phyloP scores from a whole-genome alignment of 2,888 invertebrate genomes.

The Protodeltote pygarga region DNA sequence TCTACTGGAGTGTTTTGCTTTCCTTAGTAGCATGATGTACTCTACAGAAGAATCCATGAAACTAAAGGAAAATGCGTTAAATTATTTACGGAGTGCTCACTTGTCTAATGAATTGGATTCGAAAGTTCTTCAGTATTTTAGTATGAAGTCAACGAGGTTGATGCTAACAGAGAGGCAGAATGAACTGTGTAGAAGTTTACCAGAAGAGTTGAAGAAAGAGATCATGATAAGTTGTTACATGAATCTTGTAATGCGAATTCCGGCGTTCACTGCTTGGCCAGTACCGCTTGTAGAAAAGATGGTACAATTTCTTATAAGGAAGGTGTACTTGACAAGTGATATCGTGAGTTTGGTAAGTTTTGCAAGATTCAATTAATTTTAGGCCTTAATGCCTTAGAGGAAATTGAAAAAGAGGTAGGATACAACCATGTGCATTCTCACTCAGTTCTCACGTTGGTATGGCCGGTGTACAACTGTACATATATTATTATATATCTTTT shows the following conservation, averaged over 20 bases:
- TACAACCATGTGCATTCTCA: no score
- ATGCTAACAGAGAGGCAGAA: slow-evolving; percentile 14
- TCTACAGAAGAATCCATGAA: slow-evolving; percentile 14
- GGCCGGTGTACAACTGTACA: no score
- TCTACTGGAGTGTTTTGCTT: slow-evolving; percentile 49
- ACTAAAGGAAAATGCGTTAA: neutral
- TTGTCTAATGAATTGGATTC: slow-evolving; percentile 21
- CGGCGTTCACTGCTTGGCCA: slow-evolving; percentile 22
- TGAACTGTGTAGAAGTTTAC: slow-evolving; percentile 24
- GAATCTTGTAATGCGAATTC: slow-evolving; percentile 17
- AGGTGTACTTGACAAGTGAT: slow-evolving; percentile 29
- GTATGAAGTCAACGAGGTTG: slow-evolving; percentile 12
- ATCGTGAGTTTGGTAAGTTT: slow-evolving; percentile 32
- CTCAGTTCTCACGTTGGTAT: no score
- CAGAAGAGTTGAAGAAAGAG: slow-evolving; percentile 24
- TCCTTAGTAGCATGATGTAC: slow-evolving; percentile 30
- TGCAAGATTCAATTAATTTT: neutral
- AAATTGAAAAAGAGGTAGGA: neutral
- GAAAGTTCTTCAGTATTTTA: slow-evolving; percentile 28
- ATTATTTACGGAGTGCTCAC: slow-evolving; percentile 16
- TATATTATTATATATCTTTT: no score
- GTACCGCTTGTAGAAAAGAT: slow-evolving; percentile 22
- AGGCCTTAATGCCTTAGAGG: neutral
- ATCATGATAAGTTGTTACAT: slow-evolving; percentile 15
- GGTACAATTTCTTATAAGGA: slow-evolving; percentile 14